Conservation (phyloP, 2,888 invertebrate genomes). For the Brachylomia viminalis region DNA sequence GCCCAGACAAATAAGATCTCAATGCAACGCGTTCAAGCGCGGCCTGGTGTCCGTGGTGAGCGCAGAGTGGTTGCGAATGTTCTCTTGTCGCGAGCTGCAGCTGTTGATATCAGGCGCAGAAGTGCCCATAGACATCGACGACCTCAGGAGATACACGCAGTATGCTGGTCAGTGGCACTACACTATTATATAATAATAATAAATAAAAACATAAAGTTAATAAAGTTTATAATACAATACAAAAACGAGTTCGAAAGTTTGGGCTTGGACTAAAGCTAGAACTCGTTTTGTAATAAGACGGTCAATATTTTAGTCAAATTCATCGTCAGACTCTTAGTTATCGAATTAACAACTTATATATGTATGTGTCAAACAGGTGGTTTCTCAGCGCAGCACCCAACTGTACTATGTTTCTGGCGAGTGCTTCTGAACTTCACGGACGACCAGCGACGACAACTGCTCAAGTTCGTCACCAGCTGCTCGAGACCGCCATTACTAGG, state of each 20-base stretch:
- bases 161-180: slow-evolving; percentile 92
- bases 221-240: not conserved
- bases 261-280: not conserved
- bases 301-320: not conserved
- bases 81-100: slow-evolving; percentile 97
- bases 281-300: not conserved
- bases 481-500: slow-evolving; percentile 98
- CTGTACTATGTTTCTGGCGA: slow-evolving; percentile 97
- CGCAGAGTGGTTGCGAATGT: slow-evolving; percentile 98
- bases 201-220: not conserved
- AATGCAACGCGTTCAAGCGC: slow-evolving; percentile 96
- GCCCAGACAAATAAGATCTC: slow-evolving; percentile 93
- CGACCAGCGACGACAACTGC: slow-evolving; percentile 95
- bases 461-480: slow-evolving; percentile 99
- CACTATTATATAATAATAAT: not conserved
- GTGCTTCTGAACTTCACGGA: slow-evolving; percentile 96
- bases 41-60: slow-evolving; percentile 98
- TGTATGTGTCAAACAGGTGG: slow-evolving; percentile 91
- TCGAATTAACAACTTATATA: not conserved
- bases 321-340: not conserved
- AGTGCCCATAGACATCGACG: slow-evolving; percentile 97
- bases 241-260: not conserved
- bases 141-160: slow-evolving; percentile 96
- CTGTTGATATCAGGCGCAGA: slow-evolving; percentile 99
- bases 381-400: slow-evolving; percentile 95